Base-by-base conservation (phyloP, 2,113 vertebrate genomes). In the Vulpes vulpes region DNA sequence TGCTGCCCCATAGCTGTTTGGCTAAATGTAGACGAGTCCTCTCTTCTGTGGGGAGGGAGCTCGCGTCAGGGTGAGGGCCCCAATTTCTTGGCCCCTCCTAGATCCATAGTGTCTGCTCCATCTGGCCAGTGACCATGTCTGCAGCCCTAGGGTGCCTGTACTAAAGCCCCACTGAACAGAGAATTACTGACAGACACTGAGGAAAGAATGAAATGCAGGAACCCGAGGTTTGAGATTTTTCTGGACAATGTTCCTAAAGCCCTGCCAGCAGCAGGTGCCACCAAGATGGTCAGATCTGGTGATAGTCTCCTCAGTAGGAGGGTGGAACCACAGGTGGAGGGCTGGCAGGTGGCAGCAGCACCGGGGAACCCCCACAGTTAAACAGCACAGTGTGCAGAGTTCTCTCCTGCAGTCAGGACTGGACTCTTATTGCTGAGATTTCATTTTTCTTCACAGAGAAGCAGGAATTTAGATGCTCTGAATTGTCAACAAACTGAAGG, bases 161-260 rank as follows among this genome's bases (percentile, higher is more conserved):
- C 69, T 22, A 12, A 59, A 76, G 35, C 17, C 11, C 71, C 25
- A 30, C 35, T 0, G 0, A 23, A 6, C 25, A 60, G 10, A 10
- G 30, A 64, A 7, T 11, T 4, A 64, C 43, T 0, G 35, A 17
- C 27, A 5, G 82, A 25, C 23, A 17, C 67, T 8, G 8, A 32
- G 35, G 49, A 27, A 57, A 23, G 27, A 43, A 8, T 30, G 12
- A 73, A n/a, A 30, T 16, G 3, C 16, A 20, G 79, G 35, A 30
- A 32, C 11, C 59, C 11, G 20, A 30, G 1, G 6, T 51, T 14
- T 14, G 55, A 51, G 32, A 55, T 2, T 60, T 62, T 43, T 84
- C 1, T 0, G 15, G 43, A 51, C 22, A 3, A 3, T 3, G 2
- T 3, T 19, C 32, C 23, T 0, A 10, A 76, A 69, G 51, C 16